Base-by-base conservation (phyloP, 2,888 invertebrate genomes). In the Phlogophora meticulosa region DNA sequence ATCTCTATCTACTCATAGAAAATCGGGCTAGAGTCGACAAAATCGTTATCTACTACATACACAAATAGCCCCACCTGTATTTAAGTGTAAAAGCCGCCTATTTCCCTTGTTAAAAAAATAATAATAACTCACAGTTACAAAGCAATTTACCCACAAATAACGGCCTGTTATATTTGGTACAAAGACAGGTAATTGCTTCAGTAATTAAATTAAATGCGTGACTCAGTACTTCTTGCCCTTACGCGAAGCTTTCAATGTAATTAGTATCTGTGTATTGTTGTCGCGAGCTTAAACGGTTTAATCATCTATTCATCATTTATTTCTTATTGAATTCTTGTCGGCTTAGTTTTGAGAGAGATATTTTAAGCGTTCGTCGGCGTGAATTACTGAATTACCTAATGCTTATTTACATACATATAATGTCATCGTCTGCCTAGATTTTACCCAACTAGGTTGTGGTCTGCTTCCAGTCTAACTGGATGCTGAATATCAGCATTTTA, bases 121-220 rank as follows among this genome's bases (percentile, higher is more conserved):
- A 48, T 66, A 72, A 72, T 72, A 34, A 22, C 49, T 56, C 56
- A 51, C 63, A 66, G 65, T 69, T 66, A 73, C 58, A 66, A 65
- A 74, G 78, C 63, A 70, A 74, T 64, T 78, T 64, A 28, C 42
- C 53, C 7, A 52, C 53, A 65, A 67, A 68, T 61, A 36, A 62
- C 45, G 20, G 40, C 7, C 46, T 32, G 46, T 52, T 58, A 32
- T n/a, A 62, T 59, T 58, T 43, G 20, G 22, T 43, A 62, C 55
- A 72, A 70, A 62, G 53, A 69, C 61, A 64, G 65, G 75, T 72
- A 68, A 80, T 77, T 80, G 75, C 15, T 55, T 63, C 45, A 15
- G 62, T 78, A 69, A 80, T 78, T 78, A 67, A 80, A 80, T 80
- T 72, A 75, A 48, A 38, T 68, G 43, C 72, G 57, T 80, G 80